Base-by-base conservation (phyloP, 2,888 invertebrate genomes). In the Thymelicus sylvestris region DNA sequence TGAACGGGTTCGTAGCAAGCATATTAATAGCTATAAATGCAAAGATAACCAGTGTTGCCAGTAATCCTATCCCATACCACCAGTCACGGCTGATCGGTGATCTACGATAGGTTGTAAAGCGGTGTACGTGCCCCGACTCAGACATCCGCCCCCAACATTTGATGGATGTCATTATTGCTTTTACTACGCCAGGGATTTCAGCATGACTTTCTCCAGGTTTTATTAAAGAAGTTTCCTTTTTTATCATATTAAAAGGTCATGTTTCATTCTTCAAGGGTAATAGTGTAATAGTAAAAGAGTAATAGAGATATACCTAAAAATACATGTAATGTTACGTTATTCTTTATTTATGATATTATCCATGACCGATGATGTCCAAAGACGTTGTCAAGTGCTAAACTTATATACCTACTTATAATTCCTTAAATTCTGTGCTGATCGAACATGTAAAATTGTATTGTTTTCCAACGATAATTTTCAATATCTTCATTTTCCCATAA, bases 131-230 rank as follows among this genome's bases (percentile, higher is more conserved):
- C 57, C 38, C 47, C 55, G 55, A 62, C 55, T 67, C 7, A n/a
- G 44, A 12, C 24, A 41, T 4, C 15, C 1, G 10, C 12, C 61
- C 0, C n/a, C n/a, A 55, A 50, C 62, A 15, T 62, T 62, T 68
- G 63, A 61, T 63, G 62, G 62, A 68, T 57, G 19, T 68, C 68
- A 63, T 63, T 52, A 68, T 63, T 63, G 57, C 57, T 8, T 55
- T n/a, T 60, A 39, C 15, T 38, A 10, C 63, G 31, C 19, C 44
- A 44, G 39, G 48, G 59, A 48, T 31, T 44, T 47, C 15, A 38
- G 7, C 59, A 13, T 55, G 55, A 55, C 55, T 55, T 55, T 24
- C 55, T 10, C 24, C 10, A 24, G 24, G 12, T 55, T 24, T 55
- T 55, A 55, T 12, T 24, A 24, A 55, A 24, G 24, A 55, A 19